Evolutionary conservation across 2,113 vertebrate genomes (phyloP).

Genomic region (Otocyon megalotis): DNA sequence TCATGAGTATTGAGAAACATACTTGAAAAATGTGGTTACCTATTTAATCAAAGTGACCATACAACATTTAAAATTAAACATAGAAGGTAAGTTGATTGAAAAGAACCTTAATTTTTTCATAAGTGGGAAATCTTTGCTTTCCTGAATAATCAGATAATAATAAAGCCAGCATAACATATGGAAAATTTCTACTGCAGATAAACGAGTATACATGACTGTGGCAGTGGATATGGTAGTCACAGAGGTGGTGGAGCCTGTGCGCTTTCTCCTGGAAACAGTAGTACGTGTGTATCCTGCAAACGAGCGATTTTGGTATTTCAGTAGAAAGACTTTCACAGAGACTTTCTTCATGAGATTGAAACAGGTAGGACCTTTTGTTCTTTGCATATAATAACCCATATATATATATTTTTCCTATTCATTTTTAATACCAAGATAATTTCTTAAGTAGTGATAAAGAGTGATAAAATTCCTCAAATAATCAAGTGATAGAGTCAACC

Average conservation of each 20-base stretch:
- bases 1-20: not conserved
- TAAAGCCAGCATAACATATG: slow-evolving; percentile 6
- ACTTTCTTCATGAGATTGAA: slow-evolving; percentile 96
- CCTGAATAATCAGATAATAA: slow-evolving; percentile 33
- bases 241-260: slow-evolving; percentile 95
- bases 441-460: slow-evolving; percentile 15
- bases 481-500: slow-evolving; percentile 4
- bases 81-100: not conserved
- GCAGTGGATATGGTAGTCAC: slow-evolving; percentile 98
- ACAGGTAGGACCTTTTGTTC: slow-evolving; percentile 89
- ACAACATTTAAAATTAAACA: slow-evolving; percentile 32
- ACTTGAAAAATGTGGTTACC: not conserved
- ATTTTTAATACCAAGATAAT: slow-evolving; percentile 42
- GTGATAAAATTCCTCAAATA: not conserved
- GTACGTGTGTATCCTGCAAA: slow-evolving; percentile 96
- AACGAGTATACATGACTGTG: slow-evolving; percentile 96
- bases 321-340: slow-evolving; percentile 97
- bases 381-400: not conserved
- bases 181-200: slow-evolving; percentile 89
- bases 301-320: slow-evolving; percentile 99
- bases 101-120: not conserved
- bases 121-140: slow-evolving; percentile 23
- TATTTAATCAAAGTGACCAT: not conserved
- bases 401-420: not conserved
- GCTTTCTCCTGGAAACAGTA: slow-evolving; percentile 95